Conservation (phyloP, 2,797 vertebrate genomes). For the Hafferia zeledoni region DNA sequence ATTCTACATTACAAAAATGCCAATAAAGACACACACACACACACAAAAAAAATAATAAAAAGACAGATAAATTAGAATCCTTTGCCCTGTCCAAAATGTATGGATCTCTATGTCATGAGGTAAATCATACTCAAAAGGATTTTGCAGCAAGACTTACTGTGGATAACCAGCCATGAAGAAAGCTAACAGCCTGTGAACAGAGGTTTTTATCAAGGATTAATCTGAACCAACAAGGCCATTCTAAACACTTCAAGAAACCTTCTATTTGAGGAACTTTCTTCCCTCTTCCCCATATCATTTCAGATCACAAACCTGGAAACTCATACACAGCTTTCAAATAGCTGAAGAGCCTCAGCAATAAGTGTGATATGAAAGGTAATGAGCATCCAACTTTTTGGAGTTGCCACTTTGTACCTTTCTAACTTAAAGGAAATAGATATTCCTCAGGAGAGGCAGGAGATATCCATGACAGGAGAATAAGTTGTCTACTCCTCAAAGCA, state of each 20-base stretch:
- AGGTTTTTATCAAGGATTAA: neutral
- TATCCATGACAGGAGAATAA: neutral
- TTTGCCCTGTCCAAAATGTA: neutral
- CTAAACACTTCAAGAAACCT: neutral
- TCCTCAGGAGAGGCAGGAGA: neutral
- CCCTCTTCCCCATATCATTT: neutral
- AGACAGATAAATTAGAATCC: neutral
- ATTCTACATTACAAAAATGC: neutral
- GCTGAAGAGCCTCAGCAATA: neutral
- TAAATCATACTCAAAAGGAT: neutral
- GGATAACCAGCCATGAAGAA: neutral
- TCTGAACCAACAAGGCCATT: neutral
- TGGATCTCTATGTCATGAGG: neutral
- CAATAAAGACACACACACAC: neutral
- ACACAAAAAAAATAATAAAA: too few species aligned
- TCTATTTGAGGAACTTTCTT: neutral
- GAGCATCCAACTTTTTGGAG: neutral
- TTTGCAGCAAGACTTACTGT: neutral
- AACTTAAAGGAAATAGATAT: neutral
- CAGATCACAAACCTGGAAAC: neutral
- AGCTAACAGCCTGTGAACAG: neutral
- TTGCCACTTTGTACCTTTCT: neutral
- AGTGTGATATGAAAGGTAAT: neutral
- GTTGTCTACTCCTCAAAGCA: rapidly evolving
- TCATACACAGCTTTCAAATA: neutral